Evolutionary conservation across 2,888 invertebrate genomes (phyloP).

Genomic region (Steinernema carpocapsae): DNA sequence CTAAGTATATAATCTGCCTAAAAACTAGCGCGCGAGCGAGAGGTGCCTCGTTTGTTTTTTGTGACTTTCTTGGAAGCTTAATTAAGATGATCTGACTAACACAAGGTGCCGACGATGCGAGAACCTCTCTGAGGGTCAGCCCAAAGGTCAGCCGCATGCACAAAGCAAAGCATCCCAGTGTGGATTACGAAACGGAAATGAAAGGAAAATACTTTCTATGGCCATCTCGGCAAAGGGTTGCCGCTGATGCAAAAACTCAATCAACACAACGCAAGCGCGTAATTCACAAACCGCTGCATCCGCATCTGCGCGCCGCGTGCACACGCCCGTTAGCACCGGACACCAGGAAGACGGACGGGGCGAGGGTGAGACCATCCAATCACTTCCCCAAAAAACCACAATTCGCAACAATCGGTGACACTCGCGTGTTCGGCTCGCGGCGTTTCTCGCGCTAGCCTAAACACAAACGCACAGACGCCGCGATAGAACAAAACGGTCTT

Average conservation of each 20-base stretch:
- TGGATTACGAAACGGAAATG: too few relatives aligned
- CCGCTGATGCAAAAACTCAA: constrained; percentile 25
- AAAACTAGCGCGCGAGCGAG: too few relatives aligned
- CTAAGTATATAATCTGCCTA: too few relatives aligned
- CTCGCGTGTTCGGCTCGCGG: not conserved
- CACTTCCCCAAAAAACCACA: constrained; percentile 9
- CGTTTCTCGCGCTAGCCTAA: constrained; percentile 7
- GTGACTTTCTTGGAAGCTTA: too few relatives aligned
- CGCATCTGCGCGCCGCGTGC: not conserved
- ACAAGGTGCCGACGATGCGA: too few relatives aligned
- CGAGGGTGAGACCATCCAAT: not conserved
- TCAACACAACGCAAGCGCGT: not conserved
- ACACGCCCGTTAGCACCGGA: constrained; percentile 9
- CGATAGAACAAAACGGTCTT: constrained; percentile 1
- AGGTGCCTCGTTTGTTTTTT: too few relatives aligned
- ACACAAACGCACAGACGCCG: constrained; percentile 17
- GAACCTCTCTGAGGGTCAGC: too few relatives aligned
- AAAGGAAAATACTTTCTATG: constrained; percentile 8
- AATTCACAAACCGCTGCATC: not conserved
- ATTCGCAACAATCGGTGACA: constrained; percentile 31
- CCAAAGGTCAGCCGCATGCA: too few relatives aligned
- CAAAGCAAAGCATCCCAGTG: too few relatives aligned
- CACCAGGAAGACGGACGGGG: too few relatives aligned
- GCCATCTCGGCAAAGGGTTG: too few relatives aligned
- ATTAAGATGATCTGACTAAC: too few relatives aligned